These are phyloP conservation scores for Premnoplex brunnescens DNA, from an alignment of 2,797 vertebrate genomes.

Conservation along the genomic window DNA sequence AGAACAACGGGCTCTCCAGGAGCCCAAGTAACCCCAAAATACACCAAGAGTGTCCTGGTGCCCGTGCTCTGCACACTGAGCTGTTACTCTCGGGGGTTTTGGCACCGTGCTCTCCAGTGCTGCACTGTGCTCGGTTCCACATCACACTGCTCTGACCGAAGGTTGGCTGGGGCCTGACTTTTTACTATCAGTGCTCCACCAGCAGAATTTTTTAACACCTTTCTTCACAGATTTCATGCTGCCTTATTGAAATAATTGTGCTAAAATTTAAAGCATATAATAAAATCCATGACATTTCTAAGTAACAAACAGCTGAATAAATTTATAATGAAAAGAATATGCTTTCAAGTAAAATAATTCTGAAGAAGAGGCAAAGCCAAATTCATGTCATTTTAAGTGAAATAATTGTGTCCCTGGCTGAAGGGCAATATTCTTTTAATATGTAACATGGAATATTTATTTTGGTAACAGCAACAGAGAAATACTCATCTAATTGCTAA, in stretches of 20 bases:
- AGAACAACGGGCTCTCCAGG: not conserved
- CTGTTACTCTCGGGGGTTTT: not conserved
- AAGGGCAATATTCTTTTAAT: slow-evolving; percentile 32
- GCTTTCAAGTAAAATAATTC: slow-evolving; percentile 34
- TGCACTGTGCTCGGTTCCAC: not conserved
- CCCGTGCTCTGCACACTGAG: not conserved
- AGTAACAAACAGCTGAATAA: slow-evolving; percentile 10
- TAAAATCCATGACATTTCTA: not conserved
- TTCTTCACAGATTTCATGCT: not conserved
- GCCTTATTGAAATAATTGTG: not conserved
- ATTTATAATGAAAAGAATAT: slow-evolving; percentile 9
- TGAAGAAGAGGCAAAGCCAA: slow-evolving; percentile 26
- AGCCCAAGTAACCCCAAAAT: not conserved
- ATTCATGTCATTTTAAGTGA: slow-evolving; percentile 7
- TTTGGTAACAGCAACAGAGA: slow-evolving; percentile 47
- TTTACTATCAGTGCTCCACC: not conserved
- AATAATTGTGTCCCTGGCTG: slow-evolving; percentile 5
- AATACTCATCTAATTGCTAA: slow-evolving; percentile 53
- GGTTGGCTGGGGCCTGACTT: not conserved
- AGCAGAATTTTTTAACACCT: not conserved
- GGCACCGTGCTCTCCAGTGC: not conserved
- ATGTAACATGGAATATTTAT: slow-evolving; percentile 45
- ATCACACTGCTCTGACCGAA: accelerated
- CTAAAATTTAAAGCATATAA: not conserved
- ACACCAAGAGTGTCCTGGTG: not conserved